Percentiles rank a stretch among this genome's conserved stretches.
These are phyloP conservation scores for Oxycera nigricornis DNA, from an alignment of 2,888 invertebrate genomes.

Conservation along the genomic window DNA sequence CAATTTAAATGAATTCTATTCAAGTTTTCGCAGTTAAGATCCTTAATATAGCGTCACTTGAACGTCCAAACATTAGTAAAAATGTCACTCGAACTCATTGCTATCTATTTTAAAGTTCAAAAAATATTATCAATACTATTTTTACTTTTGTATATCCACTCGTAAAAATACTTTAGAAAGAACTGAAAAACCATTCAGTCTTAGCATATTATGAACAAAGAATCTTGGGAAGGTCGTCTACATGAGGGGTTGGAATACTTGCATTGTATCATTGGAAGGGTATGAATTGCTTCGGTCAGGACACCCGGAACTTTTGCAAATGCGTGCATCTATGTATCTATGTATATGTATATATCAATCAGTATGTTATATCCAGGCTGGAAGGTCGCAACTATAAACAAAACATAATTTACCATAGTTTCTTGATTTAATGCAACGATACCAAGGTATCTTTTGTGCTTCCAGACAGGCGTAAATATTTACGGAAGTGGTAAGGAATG, in stretches of 20 bases:
- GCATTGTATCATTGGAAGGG: constrained; percentile 15
- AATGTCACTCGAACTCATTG: neutral
- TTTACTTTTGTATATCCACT: neutral
- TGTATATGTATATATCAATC: neutral
- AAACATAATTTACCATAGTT: constrained; percentile 25
- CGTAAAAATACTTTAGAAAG: neutral
- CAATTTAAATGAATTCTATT: constrained; percentile 5
- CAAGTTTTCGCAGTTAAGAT: neutral
- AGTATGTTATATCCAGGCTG: neutral
- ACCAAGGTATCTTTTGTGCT: constrained; percentile 7
- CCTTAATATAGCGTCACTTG: neutral
- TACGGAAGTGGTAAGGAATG: constrained; percentile 9
- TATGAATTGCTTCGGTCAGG: constrained; percentile 4
- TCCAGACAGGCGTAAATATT: constrained; percentile 11
- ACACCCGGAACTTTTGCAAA: neutral
- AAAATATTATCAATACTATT: neutral
- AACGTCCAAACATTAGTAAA: too few relatives aligned
- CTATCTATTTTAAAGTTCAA: neutral
- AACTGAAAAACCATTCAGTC: neutral
- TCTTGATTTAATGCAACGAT: constrained; percentile 13
- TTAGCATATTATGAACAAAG: neutral
- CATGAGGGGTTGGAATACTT: constrained; percentile 33
- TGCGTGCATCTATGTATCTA: neutral
- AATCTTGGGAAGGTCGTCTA: constrained; percentile 1
- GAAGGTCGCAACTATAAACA: constrained; percentile 4